Percentiles rank a stretch among this genome's conserved stretches.
phyloP scores from a whole-genome alignment of 2,888 invertebrate species.

The Melikaiella ostensackeni region DNA sequence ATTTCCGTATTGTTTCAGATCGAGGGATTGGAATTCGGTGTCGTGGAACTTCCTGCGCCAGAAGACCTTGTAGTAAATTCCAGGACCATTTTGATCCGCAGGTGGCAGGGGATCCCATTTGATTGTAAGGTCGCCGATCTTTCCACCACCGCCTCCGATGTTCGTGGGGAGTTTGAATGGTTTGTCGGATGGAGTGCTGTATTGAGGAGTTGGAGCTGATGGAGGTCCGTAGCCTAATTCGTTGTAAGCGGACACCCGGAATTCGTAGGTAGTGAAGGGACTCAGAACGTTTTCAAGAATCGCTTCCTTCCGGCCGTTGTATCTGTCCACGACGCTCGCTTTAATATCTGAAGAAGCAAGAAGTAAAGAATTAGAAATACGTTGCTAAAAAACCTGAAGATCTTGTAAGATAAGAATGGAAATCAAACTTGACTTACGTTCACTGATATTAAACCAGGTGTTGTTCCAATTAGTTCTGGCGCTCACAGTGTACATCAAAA shows the following conservation, averaged over 20 bases:
- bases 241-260: slow-evolving; percentile 93
- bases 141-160: slow-evolving; percentile 96
- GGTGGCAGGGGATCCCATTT: slow-evolving; percentile 89
- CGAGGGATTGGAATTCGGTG: slow-evolving; percentile 86
- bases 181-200: slow-evolving; percentile 88
- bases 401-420: neutral
- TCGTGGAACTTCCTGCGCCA: slow-evolving; percentile 88
- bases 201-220: slow-evolving; percentile 91
- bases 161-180: slow-evolving; percentile 88
- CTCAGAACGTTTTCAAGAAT: slow-evolving; percentile 84
- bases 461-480: slow-evolving; percentile 92
- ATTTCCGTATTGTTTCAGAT: slow-evolving; percentile 86
- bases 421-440: slow-evolving; percentile 74
- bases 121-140: slow-evolving; percentile 95
- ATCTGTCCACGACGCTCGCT: slow-evolving; percentile 86
- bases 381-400: neutral
- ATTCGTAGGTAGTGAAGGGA: slow-evolving; percentile 94
- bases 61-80: slow-evolving; percentile 93
- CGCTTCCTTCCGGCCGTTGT: slow-evolving; percentile 88
- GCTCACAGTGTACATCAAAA: slow-evolving; percentile 87
- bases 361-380: neutral
- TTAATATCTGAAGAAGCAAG: slow-evolving; percentile 67
- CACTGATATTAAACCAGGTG: slow-evolving; percentile 86
- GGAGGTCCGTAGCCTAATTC: slow-evolving; percentile 88
- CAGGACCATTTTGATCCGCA: slow-evolving; percentile 92